A percentile compares a stretch with the other conserved stretches of the same genome.
These are phyloP conservation scores for Aphelinus certus DNA, from an alignment of 1,140 invertebrate genomes.

Conservation along the genomic window DNA sequence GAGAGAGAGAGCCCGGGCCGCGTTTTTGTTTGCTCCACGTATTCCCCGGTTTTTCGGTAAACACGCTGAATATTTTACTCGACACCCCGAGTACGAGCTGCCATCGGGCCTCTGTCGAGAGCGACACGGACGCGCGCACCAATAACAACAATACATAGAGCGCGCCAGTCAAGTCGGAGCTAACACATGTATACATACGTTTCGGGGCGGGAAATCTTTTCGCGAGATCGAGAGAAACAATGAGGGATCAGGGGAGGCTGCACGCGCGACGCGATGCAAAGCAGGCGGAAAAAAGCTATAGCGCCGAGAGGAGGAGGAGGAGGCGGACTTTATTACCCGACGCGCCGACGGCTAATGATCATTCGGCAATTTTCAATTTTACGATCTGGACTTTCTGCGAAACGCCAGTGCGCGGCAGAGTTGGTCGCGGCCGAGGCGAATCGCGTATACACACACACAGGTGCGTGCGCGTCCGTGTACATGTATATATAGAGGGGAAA, in stretches of 20 bases:
- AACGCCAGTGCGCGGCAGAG: background rate
- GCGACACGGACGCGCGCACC: background rate
- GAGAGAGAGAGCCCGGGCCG: too few relatives aligned
- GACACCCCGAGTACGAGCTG: background rate
- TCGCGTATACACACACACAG: background rate
- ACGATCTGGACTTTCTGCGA: conserved; percentile 21
- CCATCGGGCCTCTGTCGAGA: background rate
- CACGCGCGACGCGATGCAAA: background rate
- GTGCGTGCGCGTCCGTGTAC: background rate
- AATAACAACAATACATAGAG: background rate
- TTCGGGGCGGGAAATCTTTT: too few relatives aligned
- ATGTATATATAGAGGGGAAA: too few relatives aligned
- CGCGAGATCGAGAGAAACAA: background rate
- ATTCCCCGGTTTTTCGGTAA: conserved; percentile 10
- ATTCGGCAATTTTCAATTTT: conserved; percentile 28
- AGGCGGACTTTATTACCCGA: background rate
- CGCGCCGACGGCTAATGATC: conserved; percentile 12
- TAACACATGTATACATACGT: background rate
- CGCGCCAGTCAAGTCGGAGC: too few relatives aligned
- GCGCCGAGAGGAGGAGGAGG: background rate
- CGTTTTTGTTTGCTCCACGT: conserved; percentile 7
- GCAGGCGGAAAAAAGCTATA: conserved; percentile 6
- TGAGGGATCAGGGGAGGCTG: background rate
- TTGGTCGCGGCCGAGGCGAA: too few relatives aligned
- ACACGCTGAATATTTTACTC: conserved; percentile 25